These are phyloP conservation scores for Galeruca laticollis DNA, from an alignment of 2,888 invertebrate species.

Conservation along the genomic window DNA sequence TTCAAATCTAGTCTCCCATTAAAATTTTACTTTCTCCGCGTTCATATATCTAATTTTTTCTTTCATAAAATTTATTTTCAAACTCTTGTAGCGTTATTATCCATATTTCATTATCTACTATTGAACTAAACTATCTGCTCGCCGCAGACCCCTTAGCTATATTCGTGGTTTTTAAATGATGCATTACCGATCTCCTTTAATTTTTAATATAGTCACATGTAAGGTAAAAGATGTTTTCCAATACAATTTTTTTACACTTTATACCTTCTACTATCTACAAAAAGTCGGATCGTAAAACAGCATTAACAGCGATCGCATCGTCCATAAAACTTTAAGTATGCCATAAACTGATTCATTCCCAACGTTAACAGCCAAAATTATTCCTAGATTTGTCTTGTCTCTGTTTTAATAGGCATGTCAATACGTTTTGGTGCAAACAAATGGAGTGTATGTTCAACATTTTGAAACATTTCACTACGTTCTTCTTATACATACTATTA, in stretches of 20 bases:
- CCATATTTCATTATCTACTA: too few relatives aligned
- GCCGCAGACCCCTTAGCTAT: too few relatives aligned
- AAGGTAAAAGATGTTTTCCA: background rate
- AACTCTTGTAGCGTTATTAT: too few relatives aligned
- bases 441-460: conserved; percentile 28
- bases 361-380: conserved; percentile 33
- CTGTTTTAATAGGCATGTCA: conserved; percentile 33
- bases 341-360: conserved; percentile 44
- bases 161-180: too few relatives aligned
- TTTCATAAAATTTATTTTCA: too few relatives aligned
- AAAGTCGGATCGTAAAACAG: conserved; percentile 1
- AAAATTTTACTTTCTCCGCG: too few relatives aligned
- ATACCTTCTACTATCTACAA: background rate
- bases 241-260: background rate
- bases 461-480: background rate
- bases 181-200: too few relatives aligned
- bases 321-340: conserved; percentile 42
- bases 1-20: too few relatives aligned
- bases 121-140: too few relatives aligned
- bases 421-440: conserved; percentile 24
- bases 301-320: background rate
- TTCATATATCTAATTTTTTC: too few relatives aligned
- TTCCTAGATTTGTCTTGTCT: conserved; percentile 38
- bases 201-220: background rate
- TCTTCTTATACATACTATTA: background rate